Evolutionary conservation across 2,888 invertebrate species (phyloP).

Genomic region (Drosophila affinis): DNA sequence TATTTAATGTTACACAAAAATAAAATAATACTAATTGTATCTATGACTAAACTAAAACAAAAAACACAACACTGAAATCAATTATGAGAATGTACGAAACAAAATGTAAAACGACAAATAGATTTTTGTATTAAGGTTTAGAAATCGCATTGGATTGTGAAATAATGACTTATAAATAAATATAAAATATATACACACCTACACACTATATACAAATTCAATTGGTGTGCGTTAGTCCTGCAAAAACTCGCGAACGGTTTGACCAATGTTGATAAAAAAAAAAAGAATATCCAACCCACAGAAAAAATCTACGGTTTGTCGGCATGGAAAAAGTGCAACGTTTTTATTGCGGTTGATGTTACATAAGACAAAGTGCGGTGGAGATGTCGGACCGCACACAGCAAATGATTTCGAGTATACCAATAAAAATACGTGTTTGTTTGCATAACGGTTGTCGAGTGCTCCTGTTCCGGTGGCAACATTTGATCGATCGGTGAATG

Average conservation of each 20-base stretch:
- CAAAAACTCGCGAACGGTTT: neutral
- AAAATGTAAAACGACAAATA: slow-evolving; percentile 49
- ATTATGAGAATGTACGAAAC: slow-evolving; percentile 61
- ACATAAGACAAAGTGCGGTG: slow-evolving; percentile 14
- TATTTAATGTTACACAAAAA: slow-evolving; percentile 62
- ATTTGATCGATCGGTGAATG: slow-evolving; percentile 26
- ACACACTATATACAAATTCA: too few relatives aligned
- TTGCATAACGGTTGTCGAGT: slow-evolving; percentile 18
- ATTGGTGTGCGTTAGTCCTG: too few relatives aligned
- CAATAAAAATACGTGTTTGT: slow-evolving; percentile 39
- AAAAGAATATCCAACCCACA: too few relatives aligned
- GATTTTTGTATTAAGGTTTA: slow-evolving; percentile 71
- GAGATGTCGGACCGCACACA: slow-evolving; percentile 47
- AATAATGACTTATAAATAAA: slow-evolving; percentile 45
- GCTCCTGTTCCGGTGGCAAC: slow-evolving; percentile 63
- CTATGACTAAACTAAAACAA: slow-evolving; percentile 49
- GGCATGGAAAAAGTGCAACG: too few relatives aligned
- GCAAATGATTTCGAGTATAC: slow-evolving; percentile 53
- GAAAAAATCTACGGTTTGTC: too few relatives aligned
- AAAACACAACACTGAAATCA: slow-evolving; percentile 53
- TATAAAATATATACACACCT: slow-evolving; percentile 15
- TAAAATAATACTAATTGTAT: slow-evolving; percentile 52
- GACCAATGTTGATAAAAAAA: too few relatives aligned
- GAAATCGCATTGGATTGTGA: slow-evolving; percentile 46
- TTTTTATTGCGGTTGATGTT: too few relatives aligned